Evolutionary conservation across 2,888 invertebrate species (phyloP).

Genomic region (Napeogenes inachia): DNA sequence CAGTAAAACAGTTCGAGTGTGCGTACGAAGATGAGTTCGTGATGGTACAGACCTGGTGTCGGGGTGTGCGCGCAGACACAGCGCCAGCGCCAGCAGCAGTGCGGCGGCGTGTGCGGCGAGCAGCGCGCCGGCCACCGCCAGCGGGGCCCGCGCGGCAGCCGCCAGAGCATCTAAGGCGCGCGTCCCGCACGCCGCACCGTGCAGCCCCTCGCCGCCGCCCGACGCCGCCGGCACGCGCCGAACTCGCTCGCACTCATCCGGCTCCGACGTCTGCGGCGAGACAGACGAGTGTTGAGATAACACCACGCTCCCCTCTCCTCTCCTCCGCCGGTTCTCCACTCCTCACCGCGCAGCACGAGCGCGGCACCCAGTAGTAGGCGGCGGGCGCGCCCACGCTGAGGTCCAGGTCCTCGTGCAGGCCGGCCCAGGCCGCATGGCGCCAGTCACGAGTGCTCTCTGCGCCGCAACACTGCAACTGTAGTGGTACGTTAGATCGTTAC

Average conservation of each 20-base stretch:
- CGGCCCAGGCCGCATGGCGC: constrained; percentile 67
- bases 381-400: constrained; percentile 56
- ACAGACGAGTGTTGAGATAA: background rate
- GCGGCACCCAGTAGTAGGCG: constrained; percentile 56
- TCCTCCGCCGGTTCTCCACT: too few species aligned
- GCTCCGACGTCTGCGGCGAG: constrained; percentile 27
- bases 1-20: too few species aligned
- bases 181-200: constrained; percentile 48
- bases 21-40: constrained; percentile 30
- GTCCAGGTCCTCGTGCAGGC: constrained; percentile 44
- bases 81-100: constrained; percentile 60
- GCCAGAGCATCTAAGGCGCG: constrained; percentile 48
- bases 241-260: constrained; percentile 38
- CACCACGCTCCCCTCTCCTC: background rate
- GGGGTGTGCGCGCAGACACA: constrained; percentile 56
- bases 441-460: constrained; percentile 96
- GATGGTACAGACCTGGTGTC: constrained; percentile 37
- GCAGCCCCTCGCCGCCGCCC: constrained; percentile 40
- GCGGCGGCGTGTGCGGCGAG: constrained; percentile 54
- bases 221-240: constrained; percentile 47
- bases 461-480: constrained; percentile 93
- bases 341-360: constrained; percentile 49
- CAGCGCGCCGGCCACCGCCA: constrained; percentile 51
- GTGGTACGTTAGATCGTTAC: background rate
- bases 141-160: constrained; percentile 46